Percentiles rank a stretch among this genome's conserved stretches.
These are phyloP conservation scores for Micromesistius poutassou DNA, from an alignment of 2,797 vertebrate genomes.

Conservation along the genomic window DNA sequence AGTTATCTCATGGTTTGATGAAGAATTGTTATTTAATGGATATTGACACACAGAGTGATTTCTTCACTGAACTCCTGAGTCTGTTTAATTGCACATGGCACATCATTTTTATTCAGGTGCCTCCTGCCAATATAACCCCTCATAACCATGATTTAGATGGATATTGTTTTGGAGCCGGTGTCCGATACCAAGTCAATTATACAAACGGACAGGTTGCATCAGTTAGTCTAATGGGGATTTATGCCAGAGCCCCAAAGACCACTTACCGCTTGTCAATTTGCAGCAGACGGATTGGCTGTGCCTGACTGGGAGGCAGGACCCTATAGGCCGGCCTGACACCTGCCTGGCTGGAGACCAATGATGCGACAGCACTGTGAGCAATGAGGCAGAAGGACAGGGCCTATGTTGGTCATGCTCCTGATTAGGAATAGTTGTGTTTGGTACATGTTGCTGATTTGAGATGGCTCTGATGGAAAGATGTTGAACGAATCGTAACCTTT, in stretches of 20 bases:
- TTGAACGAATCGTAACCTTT: background rate
- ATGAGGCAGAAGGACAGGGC: constrained; percentile 27
- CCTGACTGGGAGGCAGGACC: constrained; percentile 31
- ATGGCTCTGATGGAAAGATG: constrained; percentile 1
- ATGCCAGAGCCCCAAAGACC: constrained; percentile 35
- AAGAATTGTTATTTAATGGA: constrained; percentile 18
- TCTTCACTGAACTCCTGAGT: constrained; percentile 25
- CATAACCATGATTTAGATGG: constrained; percentile 51
- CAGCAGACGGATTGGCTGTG: constrained; percentile 50
- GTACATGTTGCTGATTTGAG: constrained; percentile 36
- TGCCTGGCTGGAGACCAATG: constrained; percentile 46
- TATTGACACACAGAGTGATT: constrained; percentile 32
- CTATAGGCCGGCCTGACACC: constrained; percentile 39
- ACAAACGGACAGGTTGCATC: constrained; percentile 44
- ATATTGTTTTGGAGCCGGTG: constrained; percentile 51
- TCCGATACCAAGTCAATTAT: constrained; percentile 56
- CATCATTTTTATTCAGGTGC: constrained; percentile 37
- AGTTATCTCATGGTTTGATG: background rate
- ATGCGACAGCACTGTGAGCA: constrained; percentile 38
- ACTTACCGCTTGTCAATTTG: constrained; percentile 57
- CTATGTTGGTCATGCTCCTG: constrained; percentile 15
- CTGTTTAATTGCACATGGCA: constrained; percentile 34
- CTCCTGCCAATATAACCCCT: constrained; percentile 38
- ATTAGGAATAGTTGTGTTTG: constrained; percentile 19
- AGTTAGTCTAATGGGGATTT: constrained; percentile 53